Base-by-base conservation (phyloP, 2,113 vertebrate species). In the Pandion haliaetus region DNA sequence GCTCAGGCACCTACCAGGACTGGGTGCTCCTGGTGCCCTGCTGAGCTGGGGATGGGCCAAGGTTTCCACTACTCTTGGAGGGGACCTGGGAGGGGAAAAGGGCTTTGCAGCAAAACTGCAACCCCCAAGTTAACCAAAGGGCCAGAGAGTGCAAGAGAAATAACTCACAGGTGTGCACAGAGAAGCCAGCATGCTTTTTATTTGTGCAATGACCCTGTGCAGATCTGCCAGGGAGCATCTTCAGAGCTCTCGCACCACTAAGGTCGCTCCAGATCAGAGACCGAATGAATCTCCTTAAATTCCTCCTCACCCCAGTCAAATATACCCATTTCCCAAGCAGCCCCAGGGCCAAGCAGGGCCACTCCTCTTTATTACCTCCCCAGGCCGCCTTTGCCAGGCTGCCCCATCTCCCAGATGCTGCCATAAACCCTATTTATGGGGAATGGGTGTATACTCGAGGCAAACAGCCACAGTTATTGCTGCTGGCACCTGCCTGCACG, bases 381-480 rank as follows among this genome's bases (percentile, higher is more conserved):
- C 0, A 3, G 18, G 58, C 34, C 1, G 8, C 76, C 63, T 66
- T 12, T 66, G 26, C 72, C 32, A 16, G 65, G n/a, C 70, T 86
- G 15, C 78, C 28, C 91, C 97, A 81, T 97, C 93, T 97, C 82
- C 80, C 97, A 98, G 97, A 94, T 98, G 97, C 85, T 97, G 96
- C 83, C 89, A 96, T 93, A 94, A 97, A 93, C 14, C 31, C 63
- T 1, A 0, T 94, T 97, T 90, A 95, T 20, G 4, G 86, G 71
- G 80, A 57, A 61, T 2, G 13, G 1, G n/a, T 61, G 73, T 95
- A 4, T 91, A 91, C 96, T 45, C 9, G 19, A 58, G 62, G 82
- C 94, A 96, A 96, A 97, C 92, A 96, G 79, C 85, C 10, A 0
- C 10, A 0, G 29, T 76, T 86, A 90, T 76, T 91, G 92, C 92